Evolutionary conservation across 2,888 invertebrate species (phyloP).

Genomic region (Malthinus flaveolus): DNA sequence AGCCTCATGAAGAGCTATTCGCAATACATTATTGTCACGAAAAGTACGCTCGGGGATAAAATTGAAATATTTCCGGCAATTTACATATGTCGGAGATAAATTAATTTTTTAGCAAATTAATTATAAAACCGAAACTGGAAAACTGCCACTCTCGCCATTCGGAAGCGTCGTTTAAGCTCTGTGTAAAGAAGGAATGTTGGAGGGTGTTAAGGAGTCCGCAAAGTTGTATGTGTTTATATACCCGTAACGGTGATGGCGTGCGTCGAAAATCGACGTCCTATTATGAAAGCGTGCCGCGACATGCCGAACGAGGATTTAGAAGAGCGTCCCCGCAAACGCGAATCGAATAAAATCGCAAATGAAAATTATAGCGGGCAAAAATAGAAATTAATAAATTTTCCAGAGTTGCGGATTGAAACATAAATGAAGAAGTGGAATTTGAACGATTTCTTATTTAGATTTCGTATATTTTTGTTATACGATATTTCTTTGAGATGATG

Average conservation of each 20-base stretch:
- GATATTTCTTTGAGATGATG: slow-evolving; percentile 24
- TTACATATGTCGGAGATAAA: neutral
- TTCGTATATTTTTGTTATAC: slow-evolving; percentile 18
- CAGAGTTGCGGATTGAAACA: slow-evolving; percentile 22
- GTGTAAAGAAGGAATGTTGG: slow-evolving; percentile 4
- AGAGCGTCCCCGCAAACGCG: slow-evolving; percentile 31
- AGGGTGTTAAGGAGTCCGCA: neutral
- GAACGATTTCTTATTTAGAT: slow-evolving; percentile 29
- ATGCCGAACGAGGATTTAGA: slow-evolving; percentile 47
- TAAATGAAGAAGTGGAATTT: slow-evolving; percentile 29
- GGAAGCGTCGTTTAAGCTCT: slow-evolving; percentile 3
- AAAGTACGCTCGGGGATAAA: slow-evolving; percentile 1
- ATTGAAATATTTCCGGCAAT: slow-evolving; percentile 5
- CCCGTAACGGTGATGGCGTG: slow-evolving; percentile 15
- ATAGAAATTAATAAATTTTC: slow-evolving; percentile 48
- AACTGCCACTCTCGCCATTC: neutral
- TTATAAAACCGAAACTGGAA: neutral
- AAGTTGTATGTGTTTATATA: slow-evolving; percentile 5
- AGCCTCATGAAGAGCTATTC: slow-evolving; percentile 16
- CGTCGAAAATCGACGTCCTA: slow-evolving; percentile 30
- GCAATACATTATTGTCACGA: slow-evolving; percentile 20
- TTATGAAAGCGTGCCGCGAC: slow-evolving; percentile 49
- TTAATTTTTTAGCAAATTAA: neutral
- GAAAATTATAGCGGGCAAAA: slow-evolving; percentile 44
- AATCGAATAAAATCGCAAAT: slow-evolving; percentile 43